Conservation (phyloP, 2,113 vertebrate species). For the Peromyscus polionotus region DNA sequence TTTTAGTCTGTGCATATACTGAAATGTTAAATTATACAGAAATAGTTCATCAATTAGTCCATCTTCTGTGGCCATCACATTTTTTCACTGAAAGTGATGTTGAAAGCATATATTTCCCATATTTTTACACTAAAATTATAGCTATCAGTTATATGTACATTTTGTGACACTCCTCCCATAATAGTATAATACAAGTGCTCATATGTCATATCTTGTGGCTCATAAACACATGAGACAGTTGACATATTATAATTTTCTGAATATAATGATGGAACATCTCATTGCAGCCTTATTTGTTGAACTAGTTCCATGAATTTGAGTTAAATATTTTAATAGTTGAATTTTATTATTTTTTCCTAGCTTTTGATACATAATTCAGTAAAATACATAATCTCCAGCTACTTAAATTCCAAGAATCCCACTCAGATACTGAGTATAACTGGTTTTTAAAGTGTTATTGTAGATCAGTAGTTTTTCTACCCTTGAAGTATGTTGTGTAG, state of each 20-base stretch:
- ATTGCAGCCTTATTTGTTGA: background rate
- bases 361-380: background rate
- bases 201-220: background rate
- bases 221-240: background rate
- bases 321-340: background rate
- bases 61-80: background rate
- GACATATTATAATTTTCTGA: background rate
- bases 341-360: background rate
- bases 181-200: background rate
- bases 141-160: background rate
- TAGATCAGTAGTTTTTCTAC: conserved; percentile 73
- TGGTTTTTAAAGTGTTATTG: conserved; percentile 68
- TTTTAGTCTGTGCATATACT: background rate
- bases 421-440: background rate
- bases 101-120: background rate
- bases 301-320: background rate
- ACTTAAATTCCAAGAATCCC: conserved; percentile 10
- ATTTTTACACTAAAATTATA: background rate
- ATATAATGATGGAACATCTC: background rate
- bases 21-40: background rate
- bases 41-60: background rate
- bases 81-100: background rate
- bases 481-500: conserved; percentile 63
- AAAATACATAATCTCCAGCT: background rate
- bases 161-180: background rate